Base-by-base conservation (phyloP, 2,888 invertebrate genomes). In the Torymus texanus region DNA sequence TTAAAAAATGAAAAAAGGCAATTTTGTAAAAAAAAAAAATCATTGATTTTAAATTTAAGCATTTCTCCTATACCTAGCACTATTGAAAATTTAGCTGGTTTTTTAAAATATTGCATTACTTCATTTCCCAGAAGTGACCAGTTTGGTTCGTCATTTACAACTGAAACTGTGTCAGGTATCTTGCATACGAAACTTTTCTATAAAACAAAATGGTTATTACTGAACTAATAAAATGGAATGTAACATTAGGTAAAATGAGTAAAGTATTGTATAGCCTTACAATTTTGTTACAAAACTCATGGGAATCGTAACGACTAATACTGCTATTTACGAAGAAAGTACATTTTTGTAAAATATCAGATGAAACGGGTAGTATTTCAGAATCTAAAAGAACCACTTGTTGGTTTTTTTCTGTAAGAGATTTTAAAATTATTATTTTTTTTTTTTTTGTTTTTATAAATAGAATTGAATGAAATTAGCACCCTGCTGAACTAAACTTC, bases 371-470 rank as follows among this genome's bases (percentile, higher is more conserved):
- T 85, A 90, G 87, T 41, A 89, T 84, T 83, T 87, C 85, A 2
- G 90, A 88, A 82, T 90, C 90, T 75, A 90, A 75, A 18, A 90
- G 78, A 29, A 90, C 83, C 78, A 88, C 88, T 62, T 87, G 88
- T 59, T 87, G 88, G 82, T 85, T 83, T 21, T 83, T 79, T 13
- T 84, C 88, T 87, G 18, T 70, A 83, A 84, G 66, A 55, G 50
- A 41, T n/a, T 61, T 63, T 16, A 14, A 76, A 65, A 70, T 63
- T 29, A 56, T 18, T 80, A n/a, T 51, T 29, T 53, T 62, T 41
- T 12, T 53, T 53, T 2, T 61, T 2, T 12, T 61, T 16, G 12
- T 12, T 29, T 16, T 24, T 12, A 61, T 10, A 53, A 13, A 41
- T 29, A 18, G 66, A 16, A 81, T 68, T 63, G 16, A 53, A 18